phyloP scores from a whole-genome alignment of 1,140 invertebrate species.

The Platorchestia sp. region DNA sequence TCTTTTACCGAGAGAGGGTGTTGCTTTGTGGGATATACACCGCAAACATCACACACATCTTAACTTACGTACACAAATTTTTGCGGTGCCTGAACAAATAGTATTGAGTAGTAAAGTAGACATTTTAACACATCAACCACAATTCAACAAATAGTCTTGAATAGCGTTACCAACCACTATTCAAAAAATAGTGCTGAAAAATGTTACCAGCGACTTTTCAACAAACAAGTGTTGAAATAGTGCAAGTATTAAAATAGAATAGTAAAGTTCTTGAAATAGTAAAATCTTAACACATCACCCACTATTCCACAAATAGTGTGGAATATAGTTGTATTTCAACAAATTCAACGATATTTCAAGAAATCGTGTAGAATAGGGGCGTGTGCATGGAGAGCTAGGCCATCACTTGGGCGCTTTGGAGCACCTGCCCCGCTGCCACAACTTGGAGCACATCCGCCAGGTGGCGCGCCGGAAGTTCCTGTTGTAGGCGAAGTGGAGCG shows the following conservation, averaged over 20 bases:
- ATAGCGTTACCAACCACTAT: too few relatives aligned
- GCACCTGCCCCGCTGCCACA: neutral
- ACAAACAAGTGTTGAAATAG: too few relatives aligned
- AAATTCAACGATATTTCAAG: neutral
- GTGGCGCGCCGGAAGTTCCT: conserved; percentile 62
- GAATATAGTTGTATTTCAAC: neutral
- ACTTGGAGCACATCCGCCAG: conserved; percentile 40
- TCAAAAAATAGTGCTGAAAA: too few relatives aligned
- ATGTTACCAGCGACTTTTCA: too few relatives aligned
- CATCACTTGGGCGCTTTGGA: neutral
- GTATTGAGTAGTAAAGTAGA: too few relatives aligned
- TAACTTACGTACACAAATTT: neutral
- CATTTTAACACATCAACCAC: too few relatives aligned
- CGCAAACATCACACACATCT: neutral
- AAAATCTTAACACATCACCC: neutral
- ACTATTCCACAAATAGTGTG: neutral
- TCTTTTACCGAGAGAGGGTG: neutral
- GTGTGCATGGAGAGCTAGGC: neutral
- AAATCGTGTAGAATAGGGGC: neutral
- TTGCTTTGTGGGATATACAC: neutral
- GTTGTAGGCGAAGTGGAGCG: conserved; percentile 63
- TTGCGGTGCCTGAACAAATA: neutral
- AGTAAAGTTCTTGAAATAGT: neutral
- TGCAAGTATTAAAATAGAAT: neutral
- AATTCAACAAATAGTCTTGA: too few relatives aligned